phyloP scores from a whole-genome alignment of 2,797 vertebrate genomes.

The Mormyrops boulengeri region DNA sequence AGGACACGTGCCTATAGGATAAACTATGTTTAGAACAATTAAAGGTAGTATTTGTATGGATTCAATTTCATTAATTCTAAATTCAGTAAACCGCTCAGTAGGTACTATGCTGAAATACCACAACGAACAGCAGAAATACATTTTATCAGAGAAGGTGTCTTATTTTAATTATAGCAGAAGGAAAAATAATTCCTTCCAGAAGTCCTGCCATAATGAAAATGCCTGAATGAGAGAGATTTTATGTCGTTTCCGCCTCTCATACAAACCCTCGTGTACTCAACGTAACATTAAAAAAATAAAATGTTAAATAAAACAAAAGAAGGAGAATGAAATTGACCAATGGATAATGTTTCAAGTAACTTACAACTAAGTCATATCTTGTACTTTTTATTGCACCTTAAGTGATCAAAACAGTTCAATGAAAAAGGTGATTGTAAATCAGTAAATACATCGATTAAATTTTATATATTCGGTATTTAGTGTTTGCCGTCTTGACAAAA shows the following conservation, averaged over 20 bases:
- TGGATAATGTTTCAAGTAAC: neutral
- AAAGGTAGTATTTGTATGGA: neutral
- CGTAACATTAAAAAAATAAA: neutral
- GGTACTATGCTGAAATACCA: neutral
- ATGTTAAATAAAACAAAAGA: neutral
- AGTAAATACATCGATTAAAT: neutral
- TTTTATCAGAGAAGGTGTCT: neutral
- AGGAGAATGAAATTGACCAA: neutral
- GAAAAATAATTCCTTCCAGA: neutral
- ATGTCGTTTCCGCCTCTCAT: neutral
- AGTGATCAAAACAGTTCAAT: neutral
- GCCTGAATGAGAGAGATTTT: neutral
- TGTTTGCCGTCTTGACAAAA: neutral
- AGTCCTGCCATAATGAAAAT: neutral
- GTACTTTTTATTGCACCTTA: neutral
- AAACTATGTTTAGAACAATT: neutral
- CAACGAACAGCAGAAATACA: neutral
- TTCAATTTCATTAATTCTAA: neutral
- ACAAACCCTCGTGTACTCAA: neutral
- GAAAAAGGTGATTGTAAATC: neutral
- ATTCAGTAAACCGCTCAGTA: neutral
- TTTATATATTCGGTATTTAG: neutral
- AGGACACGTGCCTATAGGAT: slow-evolving; percentile 10
- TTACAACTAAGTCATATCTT: neutral
- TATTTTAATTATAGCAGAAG: neutral